These are phyloP conservation scores for Andricus grossulariae DNA, from an alignment of 1,140 invertebrate genomes.

Conservation along the genomic window DNA sequence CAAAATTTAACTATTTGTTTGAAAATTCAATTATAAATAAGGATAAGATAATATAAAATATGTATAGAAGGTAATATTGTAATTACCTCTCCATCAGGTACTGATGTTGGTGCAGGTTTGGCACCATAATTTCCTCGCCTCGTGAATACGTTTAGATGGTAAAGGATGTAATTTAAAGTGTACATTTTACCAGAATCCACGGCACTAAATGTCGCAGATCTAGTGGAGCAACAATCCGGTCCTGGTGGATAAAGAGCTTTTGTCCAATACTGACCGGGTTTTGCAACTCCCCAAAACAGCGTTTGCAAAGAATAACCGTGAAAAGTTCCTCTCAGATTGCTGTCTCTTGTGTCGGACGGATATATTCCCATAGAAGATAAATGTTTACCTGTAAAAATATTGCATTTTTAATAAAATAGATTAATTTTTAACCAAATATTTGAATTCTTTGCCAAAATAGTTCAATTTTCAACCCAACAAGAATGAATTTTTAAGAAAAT, in stretches of 20 bases:
- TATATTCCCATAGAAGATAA: slow-evolving; percentile 68
- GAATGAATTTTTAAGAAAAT: no score
- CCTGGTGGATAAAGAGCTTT: slow-evolving; percentile 70
- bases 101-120: slow-evolving; percentile 59
- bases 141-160: slow-evolving; percentile 69
- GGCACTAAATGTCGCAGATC: slow-evolving; percentile 71
- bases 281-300: slow-evolving; percentile 71
- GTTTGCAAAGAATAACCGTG: slow-evolving; percentile 75
- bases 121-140: slow-evolving; percentile 64
- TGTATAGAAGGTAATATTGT: no score
- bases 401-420: slow-evolving; percentile 18
- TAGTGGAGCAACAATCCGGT: slow-evolving; percentile 70
- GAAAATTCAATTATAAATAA: no score
- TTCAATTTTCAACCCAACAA: no score
- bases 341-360: slow-evolving; percentile 75
- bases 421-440: no score
- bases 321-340: slow-evolving; percentile 70
- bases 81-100: slow-evolving; percentile 66
- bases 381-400: slow-evolving; percentile 70
- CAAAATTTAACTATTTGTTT: no score
- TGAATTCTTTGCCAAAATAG: neutral
- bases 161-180: slow-evolving; percentile 73
- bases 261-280: slow-evolving; percentile 73
- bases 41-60: no score
- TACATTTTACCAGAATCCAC: slow-evolving; percentile 74